A percentile compares a stretch with the other conserved stretches of the same genome.
Evolutionary conservation across 2,888 invertebrate genomes (phyloP).

Genomic region (Acronicta psi): DNA sequence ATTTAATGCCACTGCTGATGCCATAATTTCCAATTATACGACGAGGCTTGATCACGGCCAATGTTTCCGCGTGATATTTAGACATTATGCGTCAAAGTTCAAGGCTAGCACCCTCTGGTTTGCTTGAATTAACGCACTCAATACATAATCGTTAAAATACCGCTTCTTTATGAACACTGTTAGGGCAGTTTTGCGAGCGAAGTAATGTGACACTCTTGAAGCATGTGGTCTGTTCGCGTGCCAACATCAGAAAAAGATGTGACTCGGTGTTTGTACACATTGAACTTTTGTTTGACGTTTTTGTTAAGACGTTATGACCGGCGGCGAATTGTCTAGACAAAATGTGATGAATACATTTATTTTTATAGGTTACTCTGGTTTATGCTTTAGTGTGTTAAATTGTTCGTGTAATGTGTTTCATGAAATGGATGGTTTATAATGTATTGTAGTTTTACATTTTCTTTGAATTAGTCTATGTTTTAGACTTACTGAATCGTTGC

Average conservation of each 20-base stretch:
- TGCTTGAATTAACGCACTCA: constrained; percentile 46
- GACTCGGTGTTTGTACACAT: constrained; percentile 59
- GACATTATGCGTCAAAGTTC: constrained; percentile 58
- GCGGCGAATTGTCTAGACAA: constrained; percentile 65
- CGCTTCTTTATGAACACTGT: constrained; percentile 36
- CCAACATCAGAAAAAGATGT: constrained; percentile 69
- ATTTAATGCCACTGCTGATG: constrained; percentile 42
- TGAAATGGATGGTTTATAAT: constrained; percentile 9
- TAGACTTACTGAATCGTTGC: constrained; percentile 13
- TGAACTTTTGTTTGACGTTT: constrained; percentile 59
- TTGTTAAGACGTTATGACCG: constrained; percentile 46
- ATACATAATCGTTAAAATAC: constrained; percentile 36
- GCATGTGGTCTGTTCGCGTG: constrained; percentile 62
- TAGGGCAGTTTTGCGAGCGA: constrained; percentile 34
- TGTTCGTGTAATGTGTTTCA: constrained; percentile 6
- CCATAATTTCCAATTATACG: constrained; percentile 43
- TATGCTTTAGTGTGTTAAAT: constrained; percentile 42
- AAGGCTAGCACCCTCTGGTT: constrained; percentile 53
- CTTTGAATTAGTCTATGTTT: constrained; percentile 20
- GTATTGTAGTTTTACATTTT: constrained; percentile 19
- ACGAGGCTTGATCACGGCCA: constrained; percentile 53
- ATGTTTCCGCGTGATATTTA: constrained; percentile 65
- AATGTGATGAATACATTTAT: constrained; percentile 53
- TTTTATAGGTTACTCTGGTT: constrained; percentile 52
- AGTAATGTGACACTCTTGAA: constrained; percentile 52